Conservation (phyloP, 2,888 invertebrate genomes). For the Caenorhabditis sulstoni region DNA sequence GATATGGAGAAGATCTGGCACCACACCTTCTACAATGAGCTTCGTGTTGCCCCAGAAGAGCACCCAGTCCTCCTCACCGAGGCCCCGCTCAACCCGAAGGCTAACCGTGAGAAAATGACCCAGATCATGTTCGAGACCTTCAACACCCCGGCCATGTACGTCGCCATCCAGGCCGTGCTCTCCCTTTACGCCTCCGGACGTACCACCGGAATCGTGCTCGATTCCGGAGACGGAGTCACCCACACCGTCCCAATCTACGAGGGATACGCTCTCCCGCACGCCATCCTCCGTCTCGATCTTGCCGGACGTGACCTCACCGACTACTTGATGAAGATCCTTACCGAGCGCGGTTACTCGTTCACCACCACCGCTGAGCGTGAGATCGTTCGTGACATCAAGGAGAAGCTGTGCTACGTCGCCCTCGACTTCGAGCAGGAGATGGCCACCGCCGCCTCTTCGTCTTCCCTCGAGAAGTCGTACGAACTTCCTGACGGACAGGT, state of each 20-base stretch:
- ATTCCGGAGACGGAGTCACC: constrained; percentile 93
- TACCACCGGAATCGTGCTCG: constrained; percentile 85
- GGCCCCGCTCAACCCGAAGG: constrained; percentile 94
- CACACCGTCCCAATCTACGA: constrained; percentile 89
- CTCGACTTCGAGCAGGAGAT: constrained; percentile 97
- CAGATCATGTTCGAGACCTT: constrained; percentile 90
- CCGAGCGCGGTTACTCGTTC: constrained; percentile 82
- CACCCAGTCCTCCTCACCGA: constrained; percentile 94
- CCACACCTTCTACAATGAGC: constrained; percentile 97
- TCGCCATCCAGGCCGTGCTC: constrained; percentile 93
- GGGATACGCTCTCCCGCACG: constrained; percentile 84
- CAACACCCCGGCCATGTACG: constrained; percentile 86
- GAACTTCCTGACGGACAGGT: constrained; percentile 92
- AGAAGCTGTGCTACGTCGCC: constrained; percentile 97
- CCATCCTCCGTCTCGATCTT: constrained; percentile 83
- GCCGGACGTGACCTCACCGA: constrained; percentile 83
- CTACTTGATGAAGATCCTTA: constrained; percentile 83
- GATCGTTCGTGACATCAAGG: constrained; percentile 92
- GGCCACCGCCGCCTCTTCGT: constrained; percentile 91
- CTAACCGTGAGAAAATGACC: constrained; percentile 96
- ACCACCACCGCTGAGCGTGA: constrained; percentile 84
- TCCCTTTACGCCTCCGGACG: constrained; percentile 89
- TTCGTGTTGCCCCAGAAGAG: constrained; percentile 95
- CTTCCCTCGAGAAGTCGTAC: constrained; percentile 91
- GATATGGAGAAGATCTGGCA: constrained; percentile 99